These are phyloP conservation scores for Otocyon megalotis DNA, from an alignment of 2,113 vertebrate species.

Conservation along the genomic window DNA sequence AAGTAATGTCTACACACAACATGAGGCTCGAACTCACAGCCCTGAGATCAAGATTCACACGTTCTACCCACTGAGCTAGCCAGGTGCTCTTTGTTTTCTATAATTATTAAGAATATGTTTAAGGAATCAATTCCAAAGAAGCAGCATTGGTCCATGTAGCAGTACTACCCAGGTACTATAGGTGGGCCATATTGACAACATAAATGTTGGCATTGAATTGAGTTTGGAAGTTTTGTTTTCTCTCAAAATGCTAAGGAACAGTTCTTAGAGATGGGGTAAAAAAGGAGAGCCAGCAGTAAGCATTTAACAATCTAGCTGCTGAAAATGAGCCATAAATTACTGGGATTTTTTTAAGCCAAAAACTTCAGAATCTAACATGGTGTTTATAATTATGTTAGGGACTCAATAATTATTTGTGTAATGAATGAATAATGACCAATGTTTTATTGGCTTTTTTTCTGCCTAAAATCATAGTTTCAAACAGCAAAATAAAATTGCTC, in stretches of 20 bases:
- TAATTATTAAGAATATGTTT: not conserved
- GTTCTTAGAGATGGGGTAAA: not conserved
- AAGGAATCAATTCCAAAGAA: not conserved
- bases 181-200: accelerated
- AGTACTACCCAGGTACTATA: not conserved
- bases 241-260: not conserved
- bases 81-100: not conserved
- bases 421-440: not conserved
- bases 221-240: not conserved
- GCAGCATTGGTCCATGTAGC: accelerated
- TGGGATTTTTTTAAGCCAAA: not conserved
- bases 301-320: not conserved
- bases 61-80: not conserved
- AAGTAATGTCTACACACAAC: not conserved
- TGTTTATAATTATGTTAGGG: not conserved
- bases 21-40: not conserved
- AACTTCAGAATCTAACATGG: not conserved
- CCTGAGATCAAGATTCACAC: not conserved
- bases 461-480: not conserved
- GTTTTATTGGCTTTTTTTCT: not conserved
- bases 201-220: not conserved
- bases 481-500: conserved; percentile 6
- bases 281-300: not conserved
- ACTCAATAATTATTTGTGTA: not conserved
- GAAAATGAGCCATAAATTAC: not conserved